A percentile compares a stretch with the other conserved stretches of the same genome.
Evolutionary conservation across 2,888 invertebrate species (phyloP).

Genomic region (Malacosoma neustria): DNA sequence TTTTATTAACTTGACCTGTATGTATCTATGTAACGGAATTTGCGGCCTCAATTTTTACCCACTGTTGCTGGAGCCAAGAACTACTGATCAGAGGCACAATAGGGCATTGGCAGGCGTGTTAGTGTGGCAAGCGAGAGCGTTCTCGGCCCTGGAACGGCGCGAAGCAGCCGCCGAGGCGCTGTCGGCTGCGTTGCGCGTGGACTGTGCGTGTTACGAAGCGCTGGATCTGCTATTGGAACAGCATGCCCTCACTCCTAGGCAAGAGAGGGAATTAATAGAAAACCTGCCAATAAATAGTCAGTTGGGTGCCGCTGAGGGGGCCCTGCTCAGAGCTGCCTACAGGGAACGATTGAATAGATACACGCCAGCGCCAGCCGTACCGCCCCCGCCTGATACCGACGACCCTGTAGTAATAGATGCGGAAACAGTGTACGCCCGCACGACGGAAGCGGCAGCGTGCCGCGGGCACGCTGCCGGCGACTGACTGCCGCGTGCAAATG

Average conservation of each 20-base stretch:
- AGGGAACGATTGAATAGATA: conserved; percentile 91
- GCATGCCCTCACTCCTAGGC: conserved; percentile 90
- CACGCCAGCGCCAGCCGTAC: conserved; percentile 71
- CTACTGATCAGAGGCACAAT: conserved; percentile 79
- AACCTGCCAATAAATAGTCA: conserved; percentile 79
- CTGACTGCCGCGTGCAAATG: conserved; percentile 47
- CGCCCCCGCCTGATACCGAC: conserved; percentile 31
- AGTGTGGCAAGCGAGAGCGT: conserved; percentile 88
- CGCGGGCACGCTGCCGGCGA: conserved; percentile 42
- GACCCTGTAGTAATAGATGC: conserved; percentile 15
- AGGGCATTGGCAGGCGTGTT: conserved; percentile 86
- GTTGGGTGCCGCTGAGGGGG: conserved; percentile 76
- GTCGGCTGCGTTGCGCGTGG: conserved; percentile 86
- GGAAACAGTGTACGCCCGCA: conserved; percentile 30
- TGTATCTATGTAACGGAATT: too few relatives aligned
- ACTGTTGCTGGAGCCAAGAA: conserved; percentile 65
- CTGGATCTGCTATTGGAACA: conserved; percentile 92
- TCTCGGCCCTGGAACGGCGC: conserved; percentile 92
- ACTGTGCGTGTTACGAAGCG: conserved; percentile 94
- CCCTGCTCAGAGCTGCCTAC: conserved; percentile 84
- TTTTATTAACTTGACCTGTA: too few relatives aligned
- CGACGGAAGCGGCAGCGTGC: conserved; percentile 32
- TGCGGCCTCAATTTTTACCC: too few relatives aligned
- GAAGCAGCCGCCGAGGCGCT: conserved; percentile 91
- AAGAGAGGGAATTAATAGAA: conserved; percentile 77